Evolutionary conservation across 2,113 vertebrate species (phyloP).

Genomic region (Fregata magnificens): DNA sequence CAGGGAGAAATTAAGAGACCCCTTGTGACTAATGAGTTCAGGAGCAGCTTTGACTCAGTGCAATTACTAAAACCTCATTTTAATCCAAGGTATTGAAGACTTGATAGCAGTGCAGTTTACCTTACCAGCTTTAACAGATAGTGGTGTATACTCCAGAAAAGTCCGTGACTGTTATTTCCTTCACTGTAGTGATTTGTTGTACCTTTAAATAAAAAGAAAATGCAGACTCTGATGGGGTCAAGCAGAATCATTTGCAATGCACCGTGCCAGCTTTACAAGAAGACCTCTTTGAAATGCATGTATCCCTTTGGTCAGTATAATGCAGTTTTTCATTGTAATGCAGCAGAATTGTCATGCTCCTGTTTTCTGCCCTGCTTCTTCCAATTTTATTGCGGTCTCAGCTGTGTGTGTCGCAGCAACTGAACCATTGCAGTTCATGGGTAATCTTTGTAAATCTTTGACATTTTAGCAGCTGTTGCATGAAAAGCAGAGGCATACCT

Average conservation of each 20-base stretch:
- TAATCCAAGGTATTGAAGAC: background rate
- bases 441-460: background rate
- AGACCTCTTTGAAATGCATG: background rate
- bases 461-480: background rate
- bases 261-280: background rate
- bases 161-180: background rate
- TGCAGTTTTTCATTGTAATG: background rate
- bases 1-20: background rate
- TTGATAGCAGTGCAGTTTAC: background rate
- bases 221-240: background rate
- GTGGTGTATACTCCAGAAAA: background rate
- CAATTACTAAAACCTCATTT: background rate
- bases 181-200: background rate
- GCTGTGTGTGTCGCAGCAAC: background rate
- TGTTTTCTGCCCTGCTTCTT: background rate
- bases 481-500: background rate
- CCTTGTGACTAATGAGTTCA: background rate
- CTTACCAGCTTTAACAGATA: background rate
- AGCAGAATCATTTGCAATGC: background rate
- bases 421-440: background rate
- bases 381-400: background rate
- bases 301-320: background rate
- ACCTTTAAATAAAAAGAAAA: background rate
- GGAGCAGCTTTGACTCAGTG: background rate
- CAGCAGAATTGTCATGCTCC: background rate